Evolutionary conservation across 1,140 invertebrate genomes (phyloP).

Genomic region (Lepidurus couesii): DNA sequence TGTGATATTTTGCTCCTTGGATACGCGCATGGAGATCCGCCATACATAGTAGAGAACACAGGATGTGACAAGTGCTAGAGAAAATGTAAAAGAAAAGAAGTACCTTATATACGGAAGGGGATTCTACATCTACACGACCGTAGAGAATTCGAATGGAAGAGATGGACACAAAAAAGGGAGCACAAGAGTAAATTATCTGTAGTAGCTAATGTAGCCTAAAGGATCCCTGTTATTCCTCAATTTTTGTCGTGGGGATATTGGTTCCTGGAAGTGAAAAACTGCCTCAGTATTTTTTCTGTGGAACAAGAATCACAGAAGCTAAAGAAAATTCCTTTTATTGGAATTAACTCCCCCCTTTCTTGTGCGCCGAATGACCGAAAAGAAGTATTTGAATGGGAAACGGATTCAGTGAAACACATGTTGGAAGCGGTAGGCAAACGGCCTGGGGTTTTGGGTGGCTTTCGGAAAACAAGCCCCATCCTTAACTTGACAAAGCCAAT

Average conservation of each 20-base stretch:
- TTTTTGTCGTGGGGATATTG: slow-evolving; percentile 5
- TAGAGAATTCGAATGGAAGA: not conserved
- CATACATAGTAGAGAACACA: not conserved
- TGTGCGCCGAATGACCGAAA: not conserved
- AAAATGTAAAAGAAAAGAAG: not conserved
- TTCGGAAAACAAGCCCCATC: not conserved
- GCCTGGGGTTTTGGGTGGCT: not conserved
- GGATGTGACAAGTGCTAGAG: slow-evolving; percentile 6
- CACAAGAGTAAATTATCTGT: not conserved
- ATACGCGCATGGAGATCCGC: not conserved
- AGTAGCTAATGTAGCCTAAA: not conserved
- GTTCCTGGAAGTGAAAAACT: slow-evolving; percentile 8
- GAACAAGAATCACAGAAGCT: no score
- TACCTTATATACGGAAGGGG: not conserved
- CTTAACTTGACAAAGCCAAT: slow-evolving; percentile 1
- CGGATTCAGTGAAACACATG: not conserved
- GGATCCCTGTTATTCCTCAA: not conserved
- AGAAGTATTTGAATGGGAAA: not conserved
- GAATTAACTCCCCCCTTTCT: not conserved
- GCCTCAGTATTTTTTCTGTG: not conserved
- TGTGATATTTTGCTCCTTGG: not conserved
- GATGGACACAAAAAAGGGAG: not conserved
- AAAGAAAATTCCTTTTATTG: no score
- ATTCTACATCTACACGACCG: not conserved
- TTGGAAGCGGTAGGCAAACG: not conserved